These are phyloP conservation scores for Ormyrus nitidulus DNA, from an alignment of 2,888 invertebrate genomes.

Conservation along the genomic window DNA sequence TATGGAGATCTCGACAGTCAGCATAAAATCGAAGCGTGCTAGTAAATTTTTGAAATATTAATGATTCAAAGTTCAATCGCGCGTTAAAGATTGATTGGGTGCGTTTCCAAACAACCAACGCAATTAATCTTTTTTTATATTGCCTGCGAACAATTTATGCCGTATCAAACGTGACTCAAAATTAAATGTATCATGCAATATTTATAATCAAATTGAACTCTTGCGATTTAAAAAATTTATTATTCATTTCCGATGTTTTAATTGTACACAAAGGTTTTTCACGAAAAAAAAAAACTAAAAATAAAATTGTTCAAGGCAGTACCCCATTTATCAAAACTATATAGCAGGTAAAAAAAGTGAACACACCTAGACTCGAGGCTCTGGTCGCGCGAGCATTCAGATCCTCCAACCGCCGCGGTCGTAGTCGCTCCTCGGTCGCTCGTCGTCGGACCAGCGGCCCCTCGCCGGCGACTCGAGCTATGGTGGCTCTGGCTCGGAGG, in stretches of 20 bases:
- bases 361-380: slow-evolving; percentile 1
- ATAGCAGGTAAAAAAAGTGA: background rate
- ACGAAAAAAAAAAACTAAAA: no score
- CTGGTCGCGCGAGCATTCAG: background rate
- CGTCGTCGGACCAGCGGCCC: slow-evolving; percentile 50
- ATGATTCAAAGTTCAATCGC: background rate
- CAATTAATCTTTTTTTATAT: no score
- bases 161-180: no score
- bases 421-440: slow-evolving; percentile 51
- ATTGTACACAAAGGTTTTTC: no score
- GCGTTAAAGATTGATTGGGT: background rate
- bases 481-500: slow-evolving; percentile 74
- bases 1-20: slow-evolving; percentile 6
- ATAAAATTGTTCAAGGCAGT: no score
- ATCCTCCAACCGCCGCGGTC: slow-evolving; percentile 20
- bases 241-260: no score
- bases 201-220: no score
- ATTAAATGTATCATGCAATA: no score
- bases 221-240: no score
- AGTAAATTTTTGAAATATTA: background rate
- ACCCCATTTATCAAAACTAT: no score
- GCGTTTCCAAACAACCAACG: no score
- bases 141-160: no score
- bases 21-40: slow-evolving; percentile 17
- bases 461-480: slow-evolving; percentile 62